Percentiles rank a stretch among this genome's conserved stretches.
Evolutionary conservation across 2,113 vertebrate genomes (phyloP).

Genomic region (Lycaon pictus): DNA sequence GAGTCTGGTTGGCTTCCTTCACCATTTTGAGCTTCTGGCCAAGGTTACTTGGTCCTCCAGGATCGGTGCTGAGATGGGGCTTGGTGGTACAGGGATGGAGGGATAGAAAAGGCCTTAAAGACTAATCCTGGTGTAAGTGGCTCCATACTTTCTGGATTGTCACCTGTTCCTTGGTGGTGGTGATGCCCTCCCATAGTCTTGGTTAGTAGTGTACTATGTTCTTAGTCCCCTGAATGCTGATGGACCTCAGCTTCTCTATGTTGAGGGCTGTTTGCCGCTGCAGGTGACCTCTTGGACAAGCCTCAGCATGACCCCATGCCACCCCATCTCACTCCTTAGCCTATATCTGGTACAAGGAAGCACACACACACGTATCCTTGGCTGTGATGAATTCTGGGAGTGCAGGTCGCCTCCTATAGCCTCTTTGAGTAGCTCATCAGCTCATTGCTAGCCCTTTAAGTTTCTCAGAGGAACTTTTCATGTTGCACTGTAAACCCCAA

Average conservation of each 20-base stretch:
- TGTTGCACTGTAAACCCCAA: background rate
- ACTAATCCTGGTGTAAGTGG: background rate
- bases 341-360: background rate
- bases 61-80: background rate
- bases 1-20: background rate
- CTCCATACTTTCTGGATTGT: background rate
- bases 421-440: slow-evolving; percentile 4
- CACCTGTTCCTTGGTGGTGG: background rate
- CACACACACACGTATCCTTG: background rate
- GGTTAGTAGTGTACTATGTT: background rate
- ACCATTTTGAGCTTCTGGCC: background rate
- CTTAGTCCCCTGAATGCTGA: background rate
- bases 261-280: background rate
- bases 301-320: background rate
- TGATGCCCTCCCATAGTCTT: background rate
- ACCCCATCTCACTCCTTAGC: background rate
- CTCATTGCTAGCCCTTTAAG: background rate
- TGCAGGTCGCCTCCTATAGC: background rate
- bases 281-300: background rate
- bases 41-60: background rate
- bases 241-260: background rate
- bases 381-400: background rate
- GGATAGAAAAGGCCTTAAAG: background rate
- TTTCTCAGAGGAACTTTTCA: slow-evolving; percentile 22
- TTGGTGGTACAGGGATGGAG: background rate